Percentiles rank a stretch among this genome's conserved stretches.
These are phyloP conservation scores for Ecliptopera silaceata DNA, from an alignment of 2,888 invertebrate species.

Conservation along the genomic window DNA sequence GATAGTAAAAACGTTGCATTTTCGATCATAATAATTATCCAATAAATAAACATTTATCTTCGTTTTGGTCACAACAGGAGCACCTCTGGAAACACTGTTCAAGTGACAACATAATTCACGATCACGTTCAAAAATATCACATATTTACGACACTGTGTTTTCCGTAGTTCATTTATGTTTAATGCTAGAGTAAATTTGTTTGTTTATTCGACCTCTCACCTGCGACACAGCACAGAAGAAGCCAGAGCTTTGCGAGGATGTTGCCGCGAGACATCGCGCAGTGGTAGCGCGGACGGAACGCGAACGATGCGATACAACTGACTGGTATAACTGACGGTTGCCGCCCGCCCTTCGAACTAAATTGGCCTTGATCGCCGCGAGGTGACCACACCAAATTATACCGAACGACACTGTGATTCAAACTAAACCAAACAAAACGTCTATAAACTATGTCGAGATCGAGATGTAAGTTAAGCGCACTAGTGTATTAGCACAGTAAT, in stretches of 20 bases:
- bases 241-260: conserved; percentile 14
- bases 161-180: background rate
- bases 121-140: conserved; percentile 18
- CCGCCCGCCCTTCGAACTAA: conserved; percentile 67
- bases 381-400: conserved; percentile 49
- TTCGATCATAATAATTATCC: too few relatives aligned
- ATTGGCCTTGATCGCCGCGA: conserved; percentile 60
- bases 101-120: conserved; percentile 10
- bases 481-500: background rate
- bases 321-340: conserved; percentile 18
- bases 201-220: conserved; percentile 42
- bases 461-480: too few relatives aligned
- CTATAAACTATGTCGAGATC: background rate
- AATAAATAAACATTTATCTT: background rate
- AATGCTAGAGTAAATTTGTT: background rate
- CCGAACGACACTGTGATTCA: conserved; percentile 30
- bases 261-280: conserved; percentile 14
- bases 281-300: conserved; percentile 13
- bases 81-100: conserved; percentile 5
- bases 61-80: background rate
- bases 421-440: conserved; percentile 3
- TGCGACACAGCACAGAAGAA: conserved; percentile 63
- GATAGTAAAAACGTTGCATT: background rate
- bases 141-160: conserved; percentile 6
- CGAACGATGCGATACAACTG: conserved; percentile 31